Conservation (phyloP, 2,888 invertebrate species). For the Rhagonycha lutea region DNA sequence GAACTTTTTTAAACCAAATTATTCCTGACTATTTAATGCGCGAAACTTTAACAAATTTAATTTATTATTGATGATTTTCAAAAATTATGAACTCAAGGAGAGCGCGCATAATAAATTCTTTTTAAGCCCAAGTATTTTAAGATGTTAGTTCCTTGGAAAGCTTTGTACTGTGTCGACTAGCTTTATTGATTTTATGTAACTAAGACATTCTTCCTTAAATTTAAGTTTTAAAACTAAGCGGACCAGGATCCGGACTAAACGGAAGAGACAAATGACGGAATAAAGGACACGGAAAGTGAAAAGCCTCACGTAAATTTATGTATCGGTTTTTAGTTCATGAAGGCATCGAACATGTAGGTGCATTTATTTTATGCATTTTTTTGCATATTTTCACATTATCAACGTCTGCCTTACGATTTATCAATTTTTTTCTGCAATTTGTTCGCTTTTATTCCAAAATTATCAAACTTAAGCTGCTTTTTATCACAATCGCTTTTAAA, state of each 20-base stretch:
- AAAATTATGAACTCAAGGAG: neutral
- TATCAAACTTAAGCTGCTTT: neutral
- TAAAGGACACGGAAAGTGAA: conserved; percentile 12
- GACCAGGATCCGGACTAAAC: conserved; percentile 34
- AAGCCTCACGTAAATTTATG: neutral
- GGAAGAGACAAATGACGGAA: conserved; percentile 23
- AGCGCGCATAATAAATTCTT: conserved; percentile 43
- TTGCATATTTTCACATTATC: neutral
- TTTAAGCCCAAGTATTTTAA: conserved; percentile 48
- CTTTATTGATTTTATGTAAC: conserved; percentile 57
- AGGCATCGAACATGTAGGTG: neutral
- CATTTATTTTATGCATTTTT: conserved; percentile 8
- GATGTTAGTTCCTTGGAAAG: conserved; percentile 51
- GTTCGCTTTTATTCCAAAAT: neutral
- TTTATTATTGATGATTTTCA: neutral
- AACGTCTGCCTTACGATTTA: neutral
- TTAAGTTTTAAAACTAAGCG: conserved; percentile 58
- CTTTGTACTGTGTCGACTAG: conserved; percentile 48
- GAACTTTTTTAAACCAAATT: neutral
- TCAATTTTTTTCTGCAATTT: neutral
- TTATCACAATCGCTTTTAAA: neutral
- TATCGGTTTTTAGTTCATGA: conserved; percentile 3
- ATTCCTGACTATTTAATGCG: neutral
- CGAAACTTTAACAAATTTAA: neutral
- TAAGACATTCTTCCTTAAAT: conserved; percentile 56